Conservation (phyloP, 1,140 invertebrate genomes). For the Psilanteris sp. region DNA sequence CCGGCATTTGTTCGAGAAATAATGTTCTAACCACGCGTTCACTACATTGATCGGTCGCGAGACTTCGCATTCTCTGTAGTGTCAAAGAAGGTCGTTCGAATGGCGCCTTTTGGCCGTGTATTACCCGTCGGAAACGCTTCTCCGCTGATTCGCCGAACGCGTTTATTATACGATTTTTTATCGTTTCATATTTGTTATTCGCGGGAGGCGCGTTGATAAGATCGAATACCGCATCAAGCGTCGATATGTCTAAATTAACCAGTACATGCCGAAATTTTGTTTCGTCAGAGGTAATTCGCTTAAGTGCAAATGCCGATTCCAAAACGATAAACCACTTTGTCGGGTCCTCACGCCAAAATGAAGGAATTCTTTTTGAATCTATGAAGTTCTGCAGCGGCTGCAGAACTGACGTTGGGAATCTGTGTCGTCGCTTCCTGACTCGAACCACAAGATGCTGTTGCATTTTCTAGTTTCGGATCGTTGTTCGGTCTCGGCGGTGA, state of each 20-base stretch:
- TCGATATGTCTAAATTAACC: not conserved
- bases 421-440: too few relatives aligned
- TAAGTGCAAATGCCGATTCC: not conserved
- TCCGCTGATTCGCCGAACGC: constrained; percentile 2
- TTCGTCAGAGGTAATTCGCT: not conserved
- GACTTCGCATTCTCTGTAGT: not conserved
- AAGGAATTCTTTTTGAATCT: too few relatives aligned
- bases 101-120: not conserved
- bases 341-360: constrained; percentile 4
- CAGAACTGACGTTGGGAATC: too few relatives aligned
- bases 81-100: not conserved
- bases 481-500: too few relatives aligned
- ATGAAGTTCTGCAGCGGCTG: too few relatives aligned
- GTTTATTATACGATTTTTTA: constrained; percentile 3
- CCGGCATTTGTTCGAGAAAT: constrained; percentile 3
- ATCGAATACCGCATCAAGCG: not conserved
- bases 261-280: constrained; percentile 5
- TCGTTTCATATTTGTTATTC: not conserved
- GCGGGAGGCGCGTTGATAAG: not conserved
- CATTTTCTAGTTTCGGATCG: too few relatives aligned
- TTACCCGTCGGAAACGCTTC: not conserved
- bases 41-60: not conserved
- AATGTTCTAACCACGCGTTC: not conserved
- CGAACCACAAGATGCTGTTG: too few relatives aligned
- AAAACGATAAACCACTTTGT: not conserved